Evolutionary conservation across 2,888 invertebrate species (phyloP).

Genomic region (Aradus depressus): DNA sequence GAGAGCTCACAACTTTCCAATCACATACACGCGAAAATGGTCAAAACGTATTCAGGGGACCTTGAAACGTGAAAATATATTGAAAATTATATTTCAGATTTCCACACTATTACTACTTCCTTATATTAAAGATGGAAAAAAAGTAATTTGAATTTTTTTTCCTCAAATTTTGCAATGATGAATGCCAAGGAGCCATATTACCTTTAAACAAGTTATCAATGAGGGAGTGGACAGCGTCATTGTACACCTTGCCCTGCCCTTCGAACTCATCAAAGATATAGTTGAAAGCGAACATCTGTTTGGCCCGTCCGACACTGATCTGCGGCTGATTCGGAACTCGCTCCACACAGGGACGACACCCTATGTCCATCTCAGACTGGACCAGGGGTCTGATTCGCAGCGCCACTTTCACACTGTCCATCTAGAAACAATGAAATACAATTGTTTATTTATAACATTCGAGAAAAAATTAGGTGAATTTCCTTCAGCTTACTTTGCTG

Average conservation of each 20-base stretch:
- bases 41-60: no score
- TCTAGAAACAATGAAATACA: no score
- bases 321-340: slow-evolving; percentile 54
- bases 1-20: no score
- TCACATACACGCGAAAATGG: no score
- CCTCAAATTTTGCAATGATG: neutral
- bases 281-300: slow-evolving; percentile 71
- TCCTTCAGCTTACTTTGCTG: no score
- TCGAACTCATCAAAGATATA: slow-evolving; percentile 63
- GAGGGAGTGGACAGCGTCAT: slow-evolving; percentile 56
- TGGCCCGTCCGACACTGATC: slow-evolving; percentile 44
- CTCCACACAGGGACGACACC: slow-evolving; percentile 62
- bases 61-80: slow-evolving; percentile 3
- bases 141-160: neutral
- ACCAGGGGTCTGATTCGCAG: slow-evolving; percentile 72
- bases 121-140: neutral
- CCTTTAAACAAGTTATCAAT: slow-evolving; percentile 69
- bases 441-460: no score
- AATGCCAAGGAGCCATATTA: slow-evolving; percentile 33
- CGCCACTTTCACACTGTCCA: slow-evolving; percentile 62
- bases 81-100: neutral
- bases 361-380: slow-evolving; percentile 55
- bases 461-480: no score
- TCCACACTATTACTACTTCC: neutral
- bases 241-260: slow-evolving; percentile 61